Percentiles rank a stretch among this genome's conserved stretches.
Conservation (phyloP, 1,140 invertebrate genomes). For the Ceratina calcarata region DNA sequence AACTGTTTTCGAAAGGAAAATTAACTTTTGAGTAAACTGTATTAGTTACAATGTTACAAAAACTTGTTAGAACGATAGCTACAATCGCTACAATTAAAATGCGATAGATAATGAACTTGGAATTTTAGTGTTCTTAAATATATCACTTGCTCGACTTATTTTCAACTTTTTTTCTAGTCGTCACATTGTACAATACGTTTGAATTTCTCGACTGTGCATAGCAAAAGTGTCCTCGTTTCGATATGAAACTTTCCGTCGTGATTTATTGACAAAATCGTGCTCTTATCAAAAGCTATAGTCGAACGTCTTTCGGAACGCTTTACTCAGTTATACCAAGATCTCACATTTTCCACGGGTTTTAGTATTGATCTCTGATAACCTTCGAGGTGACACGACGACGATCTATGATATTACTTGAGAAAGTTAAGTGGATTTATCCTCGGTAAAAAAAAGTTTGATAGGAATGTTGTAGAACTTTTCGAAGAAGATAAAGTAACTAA, state of each 20-base stretch:
- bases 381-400: not conserved
- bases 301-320: slow-evolving; percentile 25
- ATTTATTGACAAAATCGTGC: not conserved
- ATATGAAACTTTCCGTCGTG: not conserved
- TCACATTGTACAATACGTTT: too few species aligned
- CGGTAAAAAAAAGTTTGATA: not conserved
- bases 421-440: not conserved
- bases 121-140: not conserved
- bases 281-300: not conserved
- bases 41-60: too few species aligned
- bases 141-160: not conserved
- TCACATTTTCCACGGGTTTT: not conserved
- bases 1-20: too few species aligned
- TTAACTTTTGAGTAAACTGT: too few species aligned
- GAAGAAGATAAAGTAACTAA: not conserved
- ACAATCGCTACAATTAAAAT: too few species aligned
- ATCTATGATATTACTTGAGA: not conserved
- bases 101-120: too few species aligned
- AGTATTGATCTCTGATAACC: not conserved
- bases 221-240: not conserved
- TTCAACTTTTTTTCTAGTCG: not conserved
- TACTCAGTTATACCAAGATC: not conserved
- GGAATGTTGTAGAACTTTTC: not conserved
- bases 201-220: too few species aligned
- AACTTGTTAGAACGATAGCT: too few species aligned